A percentile compares a stretch with the other conserved stretches of the same genome.
phyloP scores from a whole-genome alignment of 2,888 invertebrate genomes.

The Calameuta pallipes region DNA sequence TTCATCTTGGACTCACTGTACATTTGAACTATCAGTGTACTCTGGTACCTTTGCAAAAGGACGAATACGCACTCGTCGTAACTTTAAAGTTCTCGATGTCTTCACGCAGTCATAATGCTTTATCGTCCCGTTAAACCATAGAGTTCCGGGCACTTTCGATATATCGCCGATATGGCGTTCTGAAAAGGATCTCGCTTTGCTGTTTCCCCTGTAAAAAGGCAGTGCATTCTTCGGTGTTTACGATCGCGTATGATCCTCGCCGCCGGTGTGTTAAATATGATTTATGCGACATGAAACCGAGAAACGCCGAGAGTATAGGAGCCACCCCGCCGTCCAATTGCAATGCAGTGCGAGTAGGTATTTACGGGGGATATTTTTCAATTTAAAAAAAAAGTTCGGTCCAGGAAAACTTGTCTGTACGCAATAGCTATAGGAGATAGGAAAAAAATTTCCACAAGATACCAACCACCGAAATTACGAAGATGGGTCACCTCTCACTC shows the following conservation, averaged over 20 bases:
- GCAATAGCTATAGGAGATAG: neutral
- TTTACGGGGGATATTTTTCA: neutral
- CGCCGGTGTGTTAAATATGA: constrained; percentile 32
- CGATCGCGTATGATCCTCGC: constrained; percentile 40
- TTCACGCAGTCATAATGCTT: neutral
- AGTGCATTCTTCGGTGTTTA: constrained; percentile 27
- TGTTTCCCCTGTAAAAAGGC: neutral
- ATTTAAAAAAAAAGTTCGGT: neutral
- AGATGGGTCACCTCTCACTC: neutral
- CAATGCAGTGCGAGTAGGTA: neutral
- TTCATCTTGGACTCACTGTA: neutral
- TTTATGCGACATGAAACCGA: constrained; percentile 15
- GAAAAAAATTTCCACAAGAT: neutral
- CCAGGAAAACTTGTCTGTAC: neutral
- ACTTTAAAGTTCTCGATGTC: neutral
- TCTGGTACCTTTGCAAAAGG: neutral
- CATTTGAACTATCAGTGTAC: neutral
- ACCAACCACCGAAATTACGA: neutral
- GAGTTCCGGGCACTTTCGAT: neutral
- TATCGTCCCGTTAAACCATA: neutral
- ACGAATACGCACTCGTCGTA: neutral
- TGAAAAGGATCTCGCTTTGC: neutral
- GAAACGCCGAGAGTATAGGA: neutral
- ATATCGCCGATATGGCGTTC: neutral
- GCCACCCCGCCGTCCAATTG: neutral